These are phyloP conservation scores for Myripristis murdjan DNA, from an alignment of 2,797 vertebrate species.

Conservation along the genomic window DNA sequence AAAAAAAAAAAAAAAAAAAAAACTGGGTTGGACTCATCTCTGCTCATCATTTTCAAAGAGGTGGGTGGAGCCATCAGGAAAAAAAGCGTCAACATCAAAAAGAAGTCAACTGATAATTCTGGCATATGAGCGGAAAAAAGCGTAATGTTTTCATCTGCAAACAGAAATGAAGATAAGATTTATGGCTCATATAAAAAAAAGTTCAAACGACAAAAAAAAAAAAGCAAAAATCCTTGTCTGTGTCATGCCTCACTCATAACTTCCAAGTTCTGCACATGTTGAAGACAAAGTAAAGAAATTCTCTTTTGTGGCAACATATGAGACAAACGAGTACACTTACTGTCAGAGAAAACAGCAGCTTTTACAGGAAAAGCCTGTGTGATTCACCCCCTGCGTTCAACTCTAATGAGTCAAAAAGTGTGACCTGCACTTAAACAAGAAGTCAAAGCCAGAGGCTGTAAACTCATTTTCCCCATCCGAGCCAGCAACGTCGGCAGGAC, in stretches of 20 bases:
- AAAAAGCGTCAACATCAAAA: constrained; percentile 76
- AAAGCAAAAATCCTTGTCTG: constrained; percentile 74
- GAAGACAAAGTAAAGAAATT: constrained; percentile 61
- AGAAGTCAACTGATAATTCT: constrained; percentile 76
- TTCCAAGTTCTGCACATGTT: constrained; percentile 76
- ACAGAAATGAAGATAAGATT: constrained; percentile 78
- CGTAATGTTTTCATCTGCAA: constrained; percentile 76
- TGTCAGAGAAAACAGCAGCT: constrained; percentile 67
- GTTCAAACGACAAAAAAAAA: constrained; percentile 81
- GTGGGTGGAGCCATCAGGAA: constrained; percentile 65
- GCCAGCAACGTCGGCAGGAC: constrained; percentile 83
- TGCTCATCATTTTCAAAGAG: constrained; percentile 80
- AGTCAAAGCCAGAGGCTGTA: constrained; percentile 84
- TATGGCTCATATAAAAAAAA: constrained; percentile 78
- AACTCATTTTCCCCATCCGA: constrained; percentile 83
- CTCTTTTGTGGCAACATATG: constrained; percentile 65
- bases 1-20: no score
- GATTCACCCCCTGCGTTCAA: constrained; percentile 77
- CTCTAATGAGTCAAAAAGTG: constrained; percentile 86
- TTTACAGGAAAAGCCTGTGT: constrained; percentile 80
- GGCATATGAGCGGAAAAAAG: constrained; percentile 72
- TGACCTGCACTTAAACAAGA: constrained; percentile 85
- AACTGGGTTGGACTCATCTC: constrained; percentile 80
- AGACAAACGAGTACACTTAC: constrained; percentile 65
- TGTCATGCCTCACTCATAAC: constrained; percentile 75